Percentiles rank a stretch among this genome's conserved stretches.
Evolutionary conservation across 2,888 invertebrate genomes (phyloP).

Genomic region (Apodemia hepburni): DNA sequence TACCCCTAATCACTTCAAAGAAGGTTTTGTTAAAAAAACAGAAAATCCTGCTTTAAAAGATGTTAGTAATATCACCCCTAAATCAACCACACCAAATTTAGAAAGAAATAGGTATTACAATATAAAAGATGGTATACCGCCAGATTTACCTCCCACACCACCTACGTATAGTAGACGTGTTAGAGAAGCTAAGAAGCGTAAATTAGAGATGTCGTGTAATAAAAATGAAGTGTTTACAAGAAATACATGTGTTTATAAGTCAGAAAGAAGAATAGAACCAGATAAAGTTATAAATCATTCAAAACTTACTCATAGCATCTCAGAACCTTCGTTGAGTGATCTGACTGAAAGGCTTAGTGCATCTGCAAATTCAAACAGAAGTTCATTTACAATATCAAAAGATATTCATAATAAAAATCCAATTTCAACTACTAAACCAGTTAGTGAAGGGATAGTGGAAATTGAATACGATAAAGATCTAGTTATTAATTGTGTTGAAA

Average conservation of each 20-base stretch:
- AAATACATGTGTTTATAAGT: conserved; percentile 60
- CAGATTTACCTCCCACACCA: conserved; percentile 63
- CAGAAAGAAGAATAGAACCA: conserved; percentile 59
- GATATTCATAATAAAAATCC: conserved; percentile 39
- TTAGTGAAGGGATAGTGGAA: conserved; percentile 75
- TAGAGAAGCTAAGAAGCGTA: conserved; percentile 70
- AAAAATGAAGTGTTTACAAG: conserved; percentile 54
- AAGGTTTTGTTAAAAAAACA: conserved; percentile 77
- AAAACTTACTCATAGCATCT: conserved; percentile 59
- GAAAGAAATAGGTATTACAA: conserved; percentile 54
- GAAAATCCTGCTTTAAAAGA: conserved; percentile 76
- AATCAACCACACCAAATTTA: conserved; percentile 55
- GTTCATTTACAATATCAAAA: conserved; percentile 47
- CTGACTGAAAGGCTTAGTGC: conserved; percentile 59
- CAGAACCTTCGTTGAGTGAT: conserved; percentile 64
- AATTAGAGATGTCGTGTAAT: conserved; percentile 63
- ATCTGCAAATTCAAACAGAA: conserved; percentile 47
- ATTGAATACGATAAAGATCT: conserved; percentile 77
- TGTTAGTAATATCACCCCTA: conserved; percentile 82
- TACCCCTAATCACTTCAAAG: conserved; percentile 81
- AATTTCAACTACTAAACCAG: conserved; percentile 63
- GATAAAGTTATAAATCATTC: conserved; percentile 48
- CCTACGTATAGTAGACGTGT: conserved; percentile 70
- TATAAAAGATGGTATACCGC: conserved; percentile 55
- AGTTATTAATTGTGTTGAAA: conserved; percentile 65